Evolutionary conservation across 2,888 invertebrate genomes (phyloP), one percentile per base, ranked within the genome.

Genomic region (Callyntrura guangdongensis): DNA sequence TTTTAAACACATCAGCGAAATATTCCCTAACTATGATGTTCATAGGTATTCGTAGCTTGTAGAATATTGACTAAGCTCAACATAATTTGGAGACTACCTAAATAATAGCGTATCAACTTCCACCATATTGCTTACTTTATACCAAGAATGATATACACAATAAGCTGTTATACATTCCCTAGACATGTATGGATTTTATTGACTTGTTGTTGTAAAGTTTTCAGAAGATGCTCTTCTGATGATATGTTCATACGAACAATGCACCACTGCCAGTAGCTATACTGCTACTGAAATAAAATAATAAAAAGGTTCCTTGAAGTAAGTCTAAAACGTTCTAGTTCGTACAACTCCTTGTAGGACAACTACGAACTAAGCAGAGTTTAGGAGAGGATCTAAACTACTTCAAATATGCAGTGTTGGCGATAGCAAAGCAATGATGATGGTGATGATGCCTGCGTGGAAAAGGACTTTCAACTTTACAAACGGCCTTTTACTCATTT

Each of bases 121-220:
- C 22, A 22, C 67, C 9, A 64, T 11, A 8, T 4, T 1, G 12
- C 74, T 22, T 22, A 72, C 53, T 77, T 45, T 59, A 36, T 27
- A 59, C 17, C 72, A 25, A 53, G 20, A 27, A 72, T 2, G n/a
- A 49, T 12, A 53, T 12, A 77, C 77, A 77, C 67, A 83, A 83
- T 14, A 64, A 45, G 47, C 45, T n/a, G 3, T 53, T 49, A 67
- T 49, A 45, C 81, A 82, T 82, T 82, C 67, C 64, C 81, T 14
- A 61, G 77, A 82, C 82, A 82, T 45, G 53, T 69, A 84, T 84
- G 53, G 84, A 84, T 88, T 88, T 88, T 88, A 88, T 88, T 88
- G 87, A 88, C 87, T 88, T 87, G 81, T 85, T 86, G 74, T 84
- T 84, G 61, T 86, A 81, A 79, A 86, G 77, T 79, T 82, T 82